These are phyloP conservation scores for Tortrix viridana DNA, from an alignment of 2,888 invertebrate genomes.

Conservation along the genomic window DNA sequence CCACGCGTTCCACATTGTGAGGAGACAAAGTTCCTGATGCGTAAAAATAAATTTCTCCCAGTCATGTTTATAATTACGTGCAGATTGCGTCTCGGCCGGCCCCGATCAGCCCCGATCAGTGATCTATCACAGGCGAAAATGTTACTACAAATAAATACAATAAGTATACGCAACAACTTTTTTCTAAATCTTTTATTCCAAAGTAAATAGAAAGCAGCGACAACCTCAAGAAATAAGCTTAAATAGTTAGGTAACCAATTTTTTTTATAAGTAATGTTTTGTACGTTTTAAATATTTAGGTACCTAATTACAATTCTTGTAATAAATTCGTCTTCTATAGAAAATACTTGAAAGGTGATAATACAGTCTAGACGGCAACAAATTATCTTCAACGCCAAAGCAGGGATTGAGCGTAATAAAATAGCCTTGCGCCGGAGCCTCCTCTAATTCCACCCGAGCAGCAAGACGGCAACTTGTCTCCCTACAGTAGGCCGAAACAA, in stretches of 20 bases:
- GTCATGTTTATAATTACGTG: slow-evolving; percentile 70
- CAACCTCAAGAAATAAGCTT: no score
- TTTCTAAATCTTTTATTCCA: no score
- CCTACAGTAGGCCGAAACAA: slow-evolving; percentile 80
- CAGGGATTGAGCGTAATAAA: slow-evolving; percentile 57
- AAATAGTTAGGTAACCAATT: no score
- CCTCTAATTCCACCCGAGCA: slow-evolving; percentile 71
- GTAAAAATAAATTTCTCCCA: slow-evolving; percentile 53
- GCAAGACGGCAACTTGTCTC: slow-evolving; percentile 62
- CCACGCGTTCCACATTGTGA: slow-evolving; percentile 38
- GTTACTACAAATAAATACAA: neutral
- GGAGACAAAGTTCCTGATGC: slow-evolving; percentile 63
- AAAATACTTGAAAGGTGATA: slow-evolving; percentile 21
- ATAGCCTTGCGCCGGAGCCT: slow-evolving; percentile 57
- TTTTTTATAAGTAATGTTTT: no score
- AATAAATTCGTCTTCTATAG: neutral
- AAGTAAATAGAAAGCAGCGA: no score
- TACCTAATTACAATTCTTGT: no score
- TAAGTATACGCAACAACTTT: no score
- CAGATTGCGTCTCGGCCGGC: slow-evolving; percentile 48
- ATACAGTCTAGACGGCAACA: slow-evolving; percentile 46
- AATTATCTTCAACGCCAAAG: slow-evolving; percentile 48
- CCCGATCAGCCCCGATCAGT: slow-evolving; percentile 16
- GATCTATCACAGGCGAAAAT: neutral
- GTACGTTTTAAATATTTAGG: no score